Conservation (phyloP, 2,888 invertebrate species). For the Rotaria magnacalcarata region DNA sequence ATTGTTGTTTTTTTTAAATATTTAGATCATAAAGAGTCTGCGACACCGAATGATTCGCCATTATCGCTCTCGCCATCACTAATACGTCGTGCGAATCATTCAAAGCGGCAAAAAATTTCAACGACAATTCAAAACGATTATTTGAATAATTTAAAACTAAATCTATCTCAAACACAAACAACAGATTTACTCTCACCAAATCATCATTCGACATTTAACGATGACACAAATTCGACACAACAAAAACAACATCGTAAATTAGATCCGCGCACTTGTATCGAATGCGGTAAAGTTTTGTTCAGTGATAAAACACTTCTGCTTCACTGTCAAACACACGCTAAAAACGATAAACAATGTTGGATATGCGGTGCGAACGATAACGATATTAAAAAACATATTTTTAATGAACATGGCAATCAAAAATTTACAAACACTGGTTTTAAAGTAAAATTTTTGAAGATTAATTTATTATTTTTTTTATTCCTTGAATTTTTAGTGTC, state of each 20-base stretch:
- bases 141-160: neutral
- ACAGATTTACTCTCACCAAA: neutral
- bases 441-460: neutral
- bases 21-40: neutral
- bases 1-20: neutral
- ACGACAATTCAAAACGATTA: neutral
- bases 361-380: neutral
- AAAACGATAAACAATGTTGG: constrained; percentile 30
- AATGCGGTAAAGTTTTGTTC: constrained; percentile 27
- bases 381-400: constrained; percentile 30
- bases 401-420: constrained; percentile 24
- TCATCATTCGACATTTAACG: neutral
- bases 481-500: neutral
- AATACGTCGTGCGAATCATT: neutral
- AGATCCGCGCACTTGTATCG: constrained; percentile 10
- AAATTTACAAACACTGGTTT: constrained; percentile 28
- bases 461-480: neutral
- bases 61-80: constrained; percentile 7
- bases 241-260: neutral
- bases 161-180: neutral
- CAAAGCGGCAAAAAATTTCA: neutral
- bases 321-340: constrained; percentile 22
- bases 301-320: constrained; percentile 7
- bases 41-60: constrained; percentile 25
- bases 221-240: neutral